A percentile compares a stretch with the other conserved stretches of the same genome.
phyloP scores from a whole-genome alignment of 37 sponge, comb jelly and placozoan species.

The Tethya wilhelma region DNA sequence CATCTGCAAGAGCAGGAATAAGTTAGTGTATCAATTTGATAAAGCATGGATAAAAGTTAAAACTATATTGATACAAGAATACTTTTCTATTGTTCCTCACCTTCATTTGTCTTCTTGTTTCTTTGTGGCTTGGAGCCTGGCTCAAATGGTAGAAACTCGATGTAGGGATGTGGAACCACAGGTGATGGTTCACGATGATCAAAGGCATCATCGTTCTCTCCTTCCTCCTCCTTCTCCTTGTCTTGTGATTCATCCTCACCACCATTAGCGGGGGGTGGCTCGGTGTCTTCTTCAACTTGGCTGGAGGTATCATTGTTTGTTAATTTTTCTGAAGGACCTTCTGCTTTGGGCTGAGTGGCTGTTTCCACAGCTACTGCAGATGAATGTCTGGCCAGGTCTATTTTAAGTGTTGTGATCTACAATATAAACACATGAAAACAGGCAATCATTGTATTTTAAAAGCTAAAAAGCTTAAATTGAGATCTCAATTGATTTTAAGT shows the following conservation, averaged over 20 bases:
- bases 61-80: no score
- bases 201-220: conserved; percentile 1
- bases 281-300: background rate
- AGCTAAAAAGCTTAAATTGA: no score
- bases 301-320: no score
- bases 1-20: background rate
- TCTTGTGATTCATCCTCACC: background rate
- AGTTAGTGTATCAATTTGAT: background rate
- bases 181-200: conserved; percentile 5
- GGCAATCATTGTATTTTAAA: no score
- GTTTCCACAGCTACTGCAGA: no score
- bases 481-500: no score
- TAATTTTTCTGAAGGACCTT: no score
- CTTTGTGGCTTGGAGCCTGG: background rate
- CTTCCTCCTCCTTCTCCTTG: background rate
- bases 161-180: conserved; percentile 23
- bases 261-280: background rate
- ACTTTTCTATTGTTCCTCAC: no score
- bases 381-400: no score
- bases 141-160: conserved; percentile 20
- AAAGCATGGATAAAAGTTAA: background rate
- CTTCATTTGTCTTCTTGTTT: background rate
- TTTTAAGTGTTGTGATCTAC: no score
- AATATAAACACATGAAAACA: no score
- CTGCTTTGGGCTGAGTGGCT: no score